Conservation (phyloP, 2,888 invertebrate genomes). For the Craniophora ligustri region DNA sequence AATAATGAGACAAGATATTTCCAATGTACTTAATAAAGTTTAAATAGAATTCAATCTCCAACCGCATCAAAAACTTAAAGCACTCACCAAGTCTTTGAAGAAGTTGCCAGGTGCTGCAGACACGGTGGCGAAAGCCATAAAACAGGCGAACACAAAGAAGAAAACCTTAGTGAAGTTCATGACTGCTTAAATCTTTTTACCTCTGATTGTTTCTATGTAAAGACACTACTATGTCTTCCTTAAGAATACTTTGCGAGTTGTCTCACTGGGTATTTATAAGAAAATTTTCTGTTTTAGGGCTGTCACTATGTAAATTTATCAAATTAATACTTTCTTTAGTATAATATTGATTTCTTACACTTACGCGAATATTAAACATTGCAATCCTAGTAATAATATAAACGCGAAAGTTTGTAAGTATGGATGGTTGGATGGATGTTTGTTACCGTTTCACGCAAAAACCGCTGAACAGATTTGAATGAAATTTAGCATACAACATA, state of each 20-base stretch:
- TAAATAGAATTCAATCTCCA: no score
- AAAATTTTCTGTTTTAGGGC: conserved; percentile 2
- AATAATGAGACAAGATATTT: no score
- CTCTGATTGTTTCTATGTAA: not conserved
- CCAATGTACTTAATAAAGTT: no score
- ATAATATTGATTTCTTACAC: no score
- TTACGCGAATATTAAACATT: no score
- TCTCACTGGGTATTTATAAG: conserved; percentile 23
- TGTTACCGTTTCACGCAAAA: no score
- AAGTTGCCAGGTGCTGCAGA: conserved; percentile 47
- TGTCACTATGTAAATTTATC: not conserved
- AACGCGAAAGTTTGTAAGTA: no score
- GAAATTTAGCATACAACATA: no score
- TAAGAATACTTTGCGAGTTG: conserved; percentile 10
- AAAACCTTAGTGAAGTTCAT: conserved; percentile 38
- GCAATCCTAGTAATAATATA: no score
- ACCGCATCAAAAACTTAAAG: no score
- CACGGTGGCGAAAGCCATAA: conserved; percentile 35
- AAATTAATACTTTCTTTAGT: not conserved
- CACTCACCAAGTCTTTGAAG: conserved; percentile 39
- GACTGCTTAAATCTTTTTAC: not conserved
- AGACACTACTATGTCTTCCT: not conserved
- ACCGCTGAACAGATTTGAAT: no score
- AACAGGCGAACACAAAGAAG: conserved; percentile 29
- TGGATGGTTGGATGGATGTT: no score